Percentiles rank a stretch among this genome's conserved stretches.
Conservation (phyloP, 2,888 invertebrate species). For the Agriopis aurantiaria region DNA sequence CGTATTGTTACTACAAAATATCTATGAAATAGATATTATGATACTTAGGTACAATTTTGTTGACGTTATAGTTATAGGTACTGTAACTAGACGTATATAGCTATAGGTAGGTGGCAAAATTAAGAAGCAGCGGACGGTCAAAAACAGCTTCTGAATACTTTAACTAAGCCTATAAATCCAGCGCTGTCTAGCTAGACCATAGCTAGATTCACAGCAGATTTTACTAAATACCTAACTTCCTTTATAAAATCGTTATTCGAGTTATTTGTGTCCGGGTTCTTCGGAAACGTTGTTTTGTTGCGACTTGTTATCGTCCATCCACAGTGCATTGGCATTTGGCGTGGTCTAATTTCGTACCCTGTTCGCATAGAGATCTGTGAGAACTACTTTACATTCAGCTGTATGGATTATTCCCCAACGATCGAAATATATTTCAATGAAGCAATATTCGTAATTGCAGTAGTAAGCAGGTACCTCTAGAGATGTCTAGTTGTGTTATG, state of each 20-base stretch:
- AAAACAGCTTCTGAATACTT: no score
- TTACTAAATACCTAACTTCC: no score
- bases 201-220: not conserved
- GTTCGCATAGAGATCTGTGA: not conserved
- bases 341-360: constrained; percentile 11
- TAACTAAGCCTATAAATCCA: no score
- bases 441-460: not conserved
- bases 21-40: no score
- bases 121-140: no score
- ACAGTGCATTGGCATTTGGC: constrained; percentile 13
- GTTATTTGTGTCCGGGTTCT: not conserved
- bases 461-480: not conserved
- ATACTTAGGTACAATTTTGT: no score
- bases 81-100: no score
- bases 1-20: no score
- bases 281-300: constrained; percentile 7
- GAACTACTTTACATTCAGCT: constrained; percentile 2
- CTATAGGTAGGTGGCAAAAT: no score
- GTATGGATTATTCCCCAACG: not conserved
- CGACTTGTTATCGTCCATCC: not conserved
- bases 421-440: not conserved
- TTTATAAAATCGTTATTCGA: not conserved
- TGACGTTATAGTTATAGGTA: no score
- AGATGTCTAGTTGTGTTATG: no score
- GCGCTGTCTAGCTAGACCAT: not conserved